Evolutionary conservation across 2,888 invertebrate genomes (phyloP).

Genomic region (Sepiola atlantica): DNA sequence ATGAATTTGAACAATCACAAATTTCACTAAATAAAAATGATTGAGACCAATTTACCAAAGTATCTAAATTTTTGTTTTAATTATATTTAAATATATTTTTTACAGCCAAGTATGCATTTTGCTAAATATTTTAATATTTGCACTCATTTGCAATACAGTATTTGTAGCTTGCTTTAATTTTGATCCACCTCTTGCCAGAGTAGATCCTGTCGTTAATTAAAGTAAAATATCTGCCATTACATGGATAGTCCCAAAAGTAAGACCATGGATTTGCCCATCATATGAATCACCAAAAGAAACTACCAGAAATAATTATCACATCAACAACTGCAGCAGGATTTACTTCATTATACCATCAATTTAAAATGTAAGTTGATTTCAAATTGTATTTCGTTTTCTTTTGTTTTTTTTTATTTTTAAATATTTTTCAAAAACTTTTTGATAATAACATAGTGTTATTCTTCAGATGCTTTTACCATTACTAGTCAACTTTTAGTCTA

Average conservation of each 20-base stretch:
- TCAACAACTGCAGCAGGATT: not conserved
- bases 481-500: not conserved
- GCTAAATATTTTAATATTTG: not conserved
- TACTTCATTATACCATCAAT: not conserved
- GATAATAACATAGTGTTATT: not conserved
- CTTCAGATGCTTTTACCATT: not conserved
- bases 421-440: not conserved
- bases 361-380: not conserved
- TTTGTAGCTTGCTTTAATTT: not conserved
- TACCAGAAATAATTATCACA: not conserved
- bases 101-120: not conserved
- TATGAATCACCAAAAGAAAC: not conserved
- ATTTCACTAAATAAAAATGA: not conserved
- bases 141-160: not conserved
- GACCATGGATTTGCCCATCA: not conserved
- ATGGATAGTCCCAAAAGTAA: not conserved
- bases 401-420: not conserved
- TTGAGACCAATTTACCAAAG: not conserved
- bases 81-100: not conserved
- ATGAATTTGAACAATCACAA: not conserved
- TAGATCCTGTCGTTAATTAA: not conserved
- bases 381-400: not conserved
- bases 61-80: not conserved
- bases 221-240: not conserved
- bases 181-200: not conserved